Conservation (phyloP, 1,140 invertebrate species). For the Cotesia chilonis region DNA sequence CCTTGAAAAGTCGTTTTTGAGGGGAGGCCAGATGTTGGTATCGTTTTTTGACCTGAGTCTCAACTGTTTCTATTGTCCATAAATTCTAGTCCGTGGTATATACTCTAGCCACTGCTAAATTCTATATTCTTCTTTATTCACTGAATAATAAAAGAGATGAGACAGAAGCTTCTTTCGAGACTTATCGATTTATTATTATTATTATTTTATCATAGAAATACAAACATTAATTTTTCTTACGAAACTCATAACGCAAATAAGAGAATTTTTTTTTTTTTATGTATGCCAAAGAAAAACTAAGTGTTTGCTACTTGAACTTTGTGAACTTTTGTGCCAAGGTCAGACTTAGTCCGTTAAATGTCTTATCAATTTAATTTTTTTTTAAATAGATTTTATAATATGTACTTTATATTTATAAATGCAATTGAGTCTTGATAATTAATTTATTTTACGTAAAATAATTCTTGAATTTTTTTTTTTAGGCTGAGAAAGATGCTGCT, state of each 20-base stretch:
- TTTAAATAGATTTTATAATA: background rate
- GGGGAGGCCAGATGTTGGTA: conserved; percentile 19
- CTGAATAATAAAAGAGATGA: conserved; percentile 28
- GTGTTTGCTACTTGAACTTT: no score
- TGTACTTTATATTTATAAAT: background rate
- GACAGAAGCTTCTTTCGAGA: background rate
- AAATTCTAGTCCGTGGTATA: background rate
- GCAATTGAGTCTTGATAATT: background rate
- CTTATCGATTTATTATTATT: conserved; percentile 14
- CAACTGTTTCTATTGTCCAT: conserved; percentile 22
- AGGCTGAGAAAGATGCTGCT: conserved; percentile 69
- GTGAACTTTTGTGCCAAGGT: conserved; percentile 1
- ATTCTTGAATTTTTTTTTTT: conserved; percentile 36
- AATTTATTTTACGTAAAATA: conserved; percentile 8
- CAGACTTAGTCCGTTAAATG: background rate
- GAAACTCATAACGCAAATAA: no score
- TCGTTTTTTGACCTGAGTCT: conserved; percentile 32
- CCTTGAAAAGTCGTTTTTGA: conserved; percentile 20
- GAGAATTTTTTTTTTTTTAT: no score
- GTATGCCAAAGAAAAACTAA: no score
- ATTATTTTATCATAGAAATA: background rate
- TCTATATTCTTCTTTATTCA: background rate
- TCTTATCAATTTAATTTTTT: background rate
- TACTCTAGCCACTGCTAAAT: conserved; percentile 8
- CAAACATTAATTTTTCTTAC: no score